A percentile compares a stretch with the other conserved stretches of the same genome.
phyloP scores from a whole-genome alignment of 2,888 invertebrate species.

The Leptinotarsa juncta region DNA sequence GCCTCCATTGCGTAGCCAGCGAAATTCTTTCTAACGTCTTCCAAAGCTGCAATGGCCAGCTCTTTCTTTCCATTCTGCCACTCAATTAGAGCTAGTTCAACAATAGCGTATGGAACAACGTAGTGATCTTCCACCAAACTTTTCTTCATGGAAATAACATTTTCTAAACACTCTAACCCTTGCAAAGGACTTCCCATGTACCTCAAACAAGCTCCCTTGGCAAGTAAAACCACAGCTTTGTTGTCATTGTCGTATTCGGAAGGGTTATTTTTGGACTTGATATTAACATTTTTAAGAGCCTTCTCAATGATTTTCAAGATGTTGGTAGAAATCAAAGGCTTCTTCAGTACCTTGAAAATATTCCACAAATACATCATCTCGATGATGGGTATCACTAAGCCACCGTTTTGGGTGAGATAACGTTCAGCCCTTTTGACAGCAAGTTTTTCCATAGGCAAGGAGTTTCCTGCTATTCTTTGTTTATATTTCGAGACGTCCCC shows the following conservation, averaged over 20 bases:
- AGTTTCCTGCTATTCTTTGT: constrained; percentile 94
- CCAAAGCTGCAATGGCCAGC: constrained; percentile 78
- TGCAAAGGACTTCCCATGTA: constrained; percentile 82
- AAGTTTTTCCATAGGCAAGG: constrained; percentile 97
- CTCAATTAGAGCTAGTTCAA: constrained; percentile 88
- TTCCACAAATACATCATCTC: constrained; percentile 96
- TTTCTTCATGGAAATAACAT: constrained; percentile 74
- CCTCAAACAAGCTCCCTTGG: constrained; percentile 86
- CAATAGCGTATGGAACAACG: constrained; percentile 85
- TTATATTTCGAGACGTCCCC: constrained; percentile 84
- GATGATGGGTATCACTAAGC: constrained; percentile 82
- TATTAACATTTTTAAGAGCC: constrained; percentile 61
- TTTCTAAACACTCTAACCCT: constrained; percentile 80
- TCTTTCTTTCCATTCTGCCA: constrained; percentile 76
- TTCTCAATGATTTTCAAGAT: constrained; percentile 75
- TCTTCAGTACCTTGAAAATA: constrained; percentile 84
- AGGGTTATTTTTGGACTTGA: constrained; percentile 54
- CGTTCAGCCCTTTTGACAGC: constrained; percentile 86
- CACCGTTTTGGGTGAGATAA: constrained; percentile 79
- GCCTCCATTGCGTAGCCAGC: constrained; percentile 90
- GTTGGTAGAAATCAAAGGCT: constrained; percentile 72
- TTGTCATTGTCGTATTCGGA: constrained; percentile 76
- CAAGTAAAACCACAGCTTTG: constrained; percentile 77
- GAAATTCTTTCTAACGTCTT: constrained; percentile 88
- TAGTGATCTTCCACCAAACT: constrained; percentile 85